Evolutionary conservation across 2,797 vertebrate genomes (phyloP), one percentile per base, ranked within the genome.

Genomic region (Monodelphis domestica): DNA sequence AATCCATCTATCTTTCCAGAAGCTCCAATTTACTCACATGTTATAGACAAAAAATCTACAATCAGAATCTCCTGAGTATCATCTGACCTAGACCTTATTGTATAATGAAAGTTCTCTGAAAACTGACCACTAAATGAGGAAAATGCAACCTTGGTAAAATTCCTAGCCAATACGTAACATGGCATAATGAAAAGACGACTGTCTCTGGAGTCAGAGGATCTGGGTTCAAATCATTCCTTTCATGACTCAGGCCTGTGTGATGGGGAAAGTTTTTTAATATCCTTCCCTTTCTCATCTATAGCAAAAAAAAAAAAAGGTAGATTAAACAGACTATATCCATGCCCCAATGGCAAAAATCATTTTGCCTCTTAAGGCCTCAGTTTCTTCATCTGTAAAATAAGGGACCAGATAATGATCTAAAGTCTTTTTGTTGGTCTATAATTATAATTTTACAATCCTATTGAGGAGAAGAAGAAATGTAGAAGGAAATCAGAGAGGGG

Each of bases 1-100:
- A 57, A 52, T 52, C n/a, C 29, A 33, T 54, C 28, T 33, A 89
- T 54, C 9, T 33, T 78, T 91, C 89, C 90, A 95, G 91, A 63
- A 93, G 7, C 53, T 87, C 78, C 14, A 3, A 92, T 93, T 95
- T 94, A 21, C 45, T 84, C 38, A 45, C n/a, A 57, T 55, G 92
- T 93, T 38, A 7, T 93, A n/a, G 92, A 3, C 55, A 59, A 12
- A 52, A 88, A 24, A 54, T n/a, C 53, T 93, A 89, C 53, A 90
- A 55, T 4, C 12, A 50, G 87, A 21, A 87, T 91, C 28, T 24
- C 87, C 38, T 0, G 1, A 53, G 51, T 53, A 28, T 59, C 54
- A 30, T 59, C 29, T 52, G 11, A 28, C 21, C 52, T 51, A 78
- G 55, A 92, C 78, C 94, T 84, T 50, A 11, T 84, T 84, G 50